Conservation (phyloP, 2,888 invertebrate genomes). For the Baronia brevicornis region DNA sequence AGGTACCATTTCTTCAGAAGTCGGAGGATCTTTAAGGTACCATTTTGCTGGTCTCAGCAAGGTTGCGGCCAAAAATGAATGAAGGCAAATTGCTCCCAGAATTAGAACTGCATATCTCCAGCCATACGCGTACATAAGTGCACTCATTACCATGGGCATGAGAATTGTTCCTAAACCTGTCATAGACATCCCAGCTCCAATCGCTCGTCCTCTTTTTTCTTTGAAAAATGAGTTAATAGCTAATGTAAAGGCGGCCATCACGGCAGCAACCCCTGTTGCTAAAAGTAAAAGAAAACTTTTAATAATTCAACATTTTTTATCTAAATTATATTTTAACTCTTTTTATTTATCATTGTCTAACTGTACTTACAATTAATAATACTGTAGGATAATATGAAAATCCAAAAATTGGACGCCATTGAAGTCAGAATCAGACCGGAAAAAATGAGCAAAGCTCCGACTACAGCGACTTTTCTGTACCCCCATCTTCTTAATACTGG, state of each 20-base stretch:
- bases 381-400: slow-evolving; percentile 79
- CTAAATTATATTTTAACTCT: no score
- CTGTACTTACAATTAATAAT: slow-evolving; percentile 79
- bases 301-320: no score
- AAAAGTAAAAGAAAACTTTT: slow-evolving; percentile 32
- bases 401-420: slow-evolving; percentile 69
- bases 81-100: slow-evolving; percentile 76
- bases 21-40: slow-evolving; percentile 69
- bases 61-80: slow-evolving; percentile 75
- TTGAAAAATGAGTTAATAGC: slow-evolving; percentile 80
- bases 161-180: slow-evolving; percentile 80
- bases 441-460: slow-evolving; percentile 71
- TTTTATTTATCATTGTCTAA: background rate
- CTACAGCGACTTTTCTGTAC: slow-evolving; percentile 78
- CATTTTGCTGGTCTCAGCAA: slow-evolving; percentile 81
- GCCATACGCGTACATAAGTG: slow-evolving; percentile 72
- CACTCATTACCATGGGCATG: slow-evolving; percentile 77
- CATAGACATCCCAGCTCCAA: slow-evolving; percentile 78
- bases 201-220: slow-evolving; percentile 76
- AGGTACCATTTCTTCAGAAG: slow-evolving; percentile 46
- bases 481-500: slow-evolving; percentile 77
- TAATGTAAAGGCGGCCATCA: slow-evolving; percentile 77
- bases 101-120: slow-evolving; percentile 78
- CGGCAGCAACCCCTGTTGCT: slow-evolving; percentile 78
- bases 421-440: slow-evolving; percentile 77